Evolutionary conservation across 1,140 invertebrate genomes (phyloP), one percentile per base, ranked within the genome.

Genomic region (Helicoverpa zea): DNA sequence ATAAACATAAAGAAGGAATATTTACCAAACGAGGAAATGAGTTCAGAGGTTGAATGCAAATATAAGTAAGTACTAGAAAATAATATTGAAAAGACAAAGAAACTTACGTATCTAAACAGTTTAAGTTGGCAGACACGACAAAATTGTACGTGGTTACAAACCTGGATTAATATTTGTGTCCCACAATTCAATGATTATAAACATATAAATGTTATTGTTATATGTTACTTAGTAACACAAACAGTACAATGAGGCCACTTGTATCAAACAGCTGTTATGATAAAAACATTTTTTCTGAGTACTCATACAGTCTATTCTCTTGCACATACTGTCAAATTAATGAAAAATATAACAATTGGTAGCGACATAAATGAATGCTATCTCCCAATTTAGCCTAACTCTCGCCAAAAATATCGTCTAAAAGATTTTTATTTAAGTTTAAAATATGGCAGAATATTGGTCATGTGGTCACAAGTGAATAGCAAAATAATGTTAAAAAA

Each of bases 151-250:
- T 14, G 54, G 54, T 16, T 18, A 14, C 7, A 7, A n/a, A 66
- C 7, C 29, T 66, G 63, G 10, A 66, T 12, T 11, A 66, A 66
- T 66, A 66, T 66, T 47, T n/a, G 63, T 66, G 35, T 2, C 63
- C 63, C 63, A 66, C 35, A 47, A 9, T 35, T 47, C 1, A 10
- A 66, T 3, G 12, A 43, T n/a, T 47, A 9, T 43, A n/a, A 16
- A 64, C 14, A 35, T 29, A 14, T 7, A n/a, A 14, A n/a, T 30
- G 61, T 43, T 64, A 43, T 64, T 61, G 58, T 63, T 13, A 30
- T 43, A 14, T n/a, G n/a, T 43, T 43, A 64, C 11, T n/a, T 14
- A 43, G 35, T 43, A 43, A 43, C 1, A 43, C 35, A 43, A 7
- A 43, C 35, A 43, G 35, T 43, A 43, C 35, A 43, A 43, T 43